These are phyloP conservation scores for Argopecten irradians DNA, from an alignment of 1,140 invertebrate species.

Conservation along the genomic window DNA sequence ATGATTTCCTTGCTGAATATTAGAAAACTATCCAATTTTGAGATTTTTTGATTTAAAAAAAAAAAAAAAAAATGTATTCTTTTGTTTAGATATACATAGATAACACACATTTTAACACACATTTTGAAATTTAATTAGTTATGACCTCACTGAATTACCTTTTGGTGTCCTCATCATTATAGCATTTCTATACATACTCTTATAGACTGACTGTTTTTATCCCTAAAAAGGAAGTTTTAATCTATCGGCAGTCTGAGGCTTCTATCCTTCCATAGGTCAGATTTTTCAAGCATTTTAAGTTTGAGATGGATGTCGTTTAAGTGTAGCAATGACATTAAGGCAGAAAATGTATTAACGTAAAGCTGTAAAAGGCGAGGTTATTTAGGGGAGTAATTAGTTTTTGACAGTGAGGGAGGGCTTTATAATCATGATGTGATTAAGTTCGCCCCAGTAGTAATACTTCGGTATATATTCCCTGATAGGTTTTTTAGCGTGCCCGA, in stretches of 20 bases:
- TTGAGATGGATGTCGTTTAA: neutral
- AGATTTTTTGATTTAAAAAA: no score
- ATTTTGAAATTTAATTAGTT: no score
- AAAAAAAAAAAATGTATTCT: no score
- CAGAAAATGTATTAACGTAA: neutral
- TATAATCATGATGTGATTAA: conserved; percentile 19
- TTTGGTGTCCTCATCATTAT: neutral
- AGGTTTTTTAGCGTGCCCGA: neutral
- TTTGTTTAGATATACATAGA: no score
- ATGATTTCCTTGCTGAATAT: no score
- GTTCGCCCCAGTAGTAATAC: neutral
- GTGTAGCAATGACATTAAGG: neutral
- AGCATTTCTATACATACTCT: neutral
- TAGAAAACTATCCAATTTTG: no score
- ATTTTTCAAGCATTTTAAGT: neutral
- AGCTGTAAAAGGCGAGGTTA: conserved; percentile 15
- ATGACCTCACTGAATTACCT: no score
- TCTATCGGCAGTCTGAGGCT: neutral
- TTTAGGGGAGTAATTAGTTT: neutral
- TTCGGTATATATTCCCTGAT: neutral
- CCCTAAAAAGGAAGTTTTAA: neutral
- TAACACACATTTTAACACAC: no score
- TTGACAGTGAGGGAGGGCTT: neutral
- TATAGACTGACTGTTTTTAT: neutral
- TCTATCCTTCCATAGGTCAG: neutral